Conservation (phyloP, 2,888 invertebrate genomes). For the Tetranychus piercei region DNA sequence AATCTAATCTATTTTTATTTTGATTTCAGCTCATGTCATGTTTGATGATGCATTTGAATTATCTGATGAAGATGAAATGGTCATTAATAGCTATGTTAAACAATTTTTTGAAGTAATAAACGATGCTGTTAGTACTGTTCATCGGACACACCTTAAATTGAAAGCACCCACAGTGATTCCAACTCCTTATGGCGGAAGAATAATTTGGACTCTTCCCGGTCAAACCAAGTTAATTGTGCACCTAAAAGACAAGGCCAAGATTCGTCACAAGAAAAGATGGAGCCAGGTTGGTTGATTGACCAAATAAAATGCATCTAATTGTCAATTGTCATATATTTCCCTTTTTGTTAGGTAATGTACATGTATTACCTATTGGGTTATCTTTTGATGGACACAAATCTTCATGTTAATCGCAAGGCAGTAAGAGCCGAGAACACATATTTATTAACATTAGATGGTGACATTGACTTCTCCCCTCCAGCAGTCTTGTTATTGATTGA, state of each 20-base stretch:
- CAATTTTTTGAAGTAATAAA: slow-evolving; percentile 51
- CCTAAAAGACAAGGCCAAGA: slow-evolving; percentile 69
- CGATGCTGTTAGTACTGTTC: slow-evolving; percentile 49
- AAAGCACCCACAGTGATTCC: slow-evolving; percentile 53
- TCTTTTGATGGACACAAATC: slow-evolving; percentile 38
- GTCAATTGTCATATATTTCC: neutral
- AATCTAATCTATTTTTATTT: too few species aligned
- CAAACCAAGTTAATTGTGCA: slow-evolving; percentile 66
- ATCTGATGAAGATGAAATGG: slow-evolving; percentile 38
- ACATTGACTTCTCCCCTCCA: slow-evolving; percentile 64
- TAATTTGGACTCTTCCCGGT: slow-evolving; percentile 66
- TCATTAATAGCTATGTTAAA: slow-evolving; percentile 62
- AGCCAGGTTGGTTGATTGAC: slow-evolving; percentile 46
- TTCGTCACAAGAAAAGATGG: slow-evolving; percentile 76
- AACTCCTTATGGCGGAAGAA: slow-evolving; percentile 66
- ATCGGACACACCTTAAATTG: slow-evolving; percentile 34
- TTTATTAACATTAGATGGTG: slow-evolving; percentile 64
- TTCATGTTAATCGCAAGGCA: slow-evolving; percentile 34
- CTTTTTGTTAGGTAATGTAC: slow-evolving; percentile 46
- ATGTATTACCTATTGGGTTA: slow-evolving; percentile 77
- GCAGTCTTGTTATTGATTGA: slow-evolving; percentile 61
- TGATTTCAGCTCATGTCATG: slow-evolving; percentile 44
- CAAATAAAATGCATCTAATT: neutral
- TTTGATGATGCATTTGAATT: slow-evolving; percentile 65
- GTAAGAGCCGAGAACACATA: slow-evolving; percentile 60